Conservation (phyloP, 2,797 vertebrate species). For the Malurus splendens region DNA sequence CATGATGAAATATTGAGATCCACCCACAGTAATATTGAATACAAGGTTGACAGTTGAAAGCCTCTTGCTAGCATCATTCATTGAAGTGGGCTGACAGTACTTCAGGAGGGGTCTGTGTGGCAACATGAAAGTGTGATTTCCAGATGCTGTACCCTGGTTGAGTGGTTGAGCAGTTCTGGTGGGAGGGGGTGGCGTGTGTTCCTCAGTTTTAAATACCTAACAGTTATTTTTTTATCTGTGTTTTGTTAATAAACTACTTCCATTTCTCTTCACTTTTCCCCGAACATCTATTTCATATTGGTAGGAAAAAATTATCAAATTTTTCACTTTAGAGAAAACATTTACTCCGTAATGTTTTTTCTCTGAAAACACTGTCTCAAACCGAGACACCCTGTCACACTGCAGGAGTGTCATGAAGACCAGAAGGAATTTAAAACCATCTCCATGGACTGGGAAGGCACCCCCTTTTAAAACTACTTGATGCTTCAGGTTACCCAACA, state of each 20-base stretch:
- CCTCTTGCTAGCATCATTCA: background rate
- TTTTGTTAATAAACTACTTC: too few relatives aligned
- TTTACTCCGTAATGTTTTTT: too few relatives aligned
- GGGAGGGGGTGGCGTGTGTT: too few relatives aligned
- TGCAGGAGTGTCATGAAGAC: background rate
- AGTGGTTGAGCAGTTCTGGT: too few relatives aligned
- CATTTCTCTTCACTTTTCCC: too few relatives aligned
- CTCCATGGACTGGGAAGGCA: background rate
- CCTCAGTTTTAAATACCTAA: too few relatives aligned
- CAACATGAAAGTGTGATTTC: background rate
- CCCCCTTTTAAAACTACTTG: background rate
- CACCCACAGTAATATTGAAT: background rate
- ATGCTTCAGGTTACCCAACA: background rate
- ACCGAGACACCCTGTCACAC: too few relatives aligned
- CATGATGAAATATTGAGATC: background rate
- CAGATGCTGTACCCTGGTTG: accelerated
- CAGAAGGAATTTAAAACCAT: background rate
- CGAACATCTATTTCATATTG: too few relatives aligned
- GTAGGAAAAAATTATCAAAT: too few relatives aligned
- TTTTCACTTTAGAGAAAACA: too few relatives aligned
- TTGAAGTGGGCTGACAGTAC: background rate
- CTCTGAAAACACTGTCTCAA: too few relatives aligned
- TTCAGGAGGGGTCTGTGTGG: background rate
- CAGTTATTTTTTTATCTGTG: too few relatives aligned
- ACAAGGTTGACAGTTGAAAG: background rate